Conservation (phyloP, 2,113 vertebrate species). For the Brachirus orientalis region DNA sequence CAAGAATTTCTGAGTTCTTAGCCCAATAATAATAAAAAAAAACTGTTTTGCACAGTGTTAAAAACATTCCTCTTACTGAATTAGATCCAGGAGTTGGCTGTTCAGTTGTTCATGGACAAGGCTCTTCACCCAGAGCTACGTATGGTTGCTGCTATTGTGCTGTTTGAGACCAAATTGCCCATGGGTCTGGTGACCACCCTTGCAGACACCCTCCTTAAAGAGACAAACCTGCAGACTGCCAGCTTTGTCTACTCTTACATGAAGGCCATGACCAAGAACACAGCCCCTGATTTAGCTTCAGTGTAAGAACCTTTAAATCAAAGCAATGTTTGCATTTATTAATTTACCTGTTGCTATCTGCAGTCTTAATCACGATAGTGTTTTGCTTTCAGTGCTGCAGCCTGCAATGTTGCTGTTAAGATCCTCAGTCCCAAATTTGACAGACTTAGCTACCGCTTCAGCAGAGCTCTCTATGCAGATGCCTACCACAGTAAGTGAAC, state of each 20-base stretch:
- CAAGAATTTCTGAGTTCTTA: neutral
- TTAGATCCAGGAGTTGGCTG: slow-evolving; percentile 84
- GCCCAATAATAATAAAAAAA: neutral
- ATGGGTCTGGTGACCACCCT: slow-evolving; percentile 77
- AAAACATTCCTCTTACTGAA: slow-evolving; percentile 24
- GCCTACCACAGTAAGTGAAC: slow-evolving; percentile 80
- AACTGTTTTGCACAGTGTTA: neutral
- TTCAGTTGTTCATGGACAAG: slow-evolving; percentile 83
- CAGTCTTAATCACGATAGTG: neutral
- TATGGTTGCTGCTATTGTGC: slow-evolving; percentile 81
- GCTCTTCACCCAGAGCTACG: slow-evolving; percentile 76
- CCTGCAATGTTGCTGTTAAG: slow-evolving; percentile 86
- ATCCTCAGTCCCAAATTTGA: slow-evolving; percentile 82
- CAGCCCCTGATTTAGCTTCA: slow-evolving; percentile 73
- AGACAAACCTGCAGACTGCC: slow-evolving; percentile 83
- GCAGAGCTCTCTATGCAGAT: slow-evolving; percentile 73
- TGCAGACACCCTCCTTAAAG: slow-evolving; percentile 77
- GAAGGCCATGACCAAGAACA: slow-evolving; percentile 83
- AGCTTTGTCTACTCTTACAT: slow-evolving; percentile 88
- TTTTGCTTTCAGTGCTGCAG: slow-evolving; percentile 81
- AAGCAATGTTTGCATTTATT: neutral
- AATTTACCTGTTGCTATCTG: neutral
- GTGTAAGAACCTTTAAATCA: slow-evolving; percentile 79
- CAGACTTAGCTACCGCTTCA: slow-evolving; percentile 81
- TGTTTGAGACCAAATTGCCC: slow-evolving; percentile 86